phyloP scores from a whole-genome alignment of 2,888 invertebrate species.

The Tenthredo distinguenda region DNA sequence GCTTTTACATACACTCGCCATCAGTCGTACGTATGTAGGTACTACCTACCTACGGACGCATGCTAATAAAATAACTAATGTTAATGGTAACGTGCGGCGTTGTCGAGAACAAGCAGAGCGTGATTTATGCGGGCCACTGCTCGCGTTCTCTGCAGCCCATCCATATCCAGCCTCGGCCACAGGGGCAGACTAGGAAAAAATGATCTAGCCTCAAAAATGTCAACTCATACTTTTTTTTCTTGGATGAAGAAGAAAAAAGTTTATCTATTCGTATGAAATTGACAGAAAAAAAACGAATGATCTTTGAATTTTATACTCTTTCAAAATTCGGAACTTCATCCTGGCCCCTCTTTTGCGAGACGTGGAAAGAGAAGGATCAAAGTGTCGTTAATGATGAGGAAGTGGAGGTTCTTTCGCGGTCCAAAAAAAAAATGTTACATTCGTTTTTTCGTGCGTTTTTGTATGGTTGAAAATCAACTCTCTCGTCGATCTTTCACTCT shows the following conservation, averaged over 20 bases:
- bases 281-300: neutral
- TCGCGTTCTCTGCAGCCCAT: conserved; percentile 55
- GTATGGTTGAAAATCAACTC: neutral
- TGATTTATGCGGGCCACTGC: conserved; percentile 70
- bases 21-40: neutral
- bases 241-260: neutral
- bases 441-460: neutral
- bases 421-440: neutral
- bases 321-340: too few relatives aligned
- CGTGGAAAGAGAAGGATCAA: neutral
- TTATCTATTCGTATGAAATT: too few relatives aligned
- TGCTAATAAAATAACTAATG: conserved; percentile 49
- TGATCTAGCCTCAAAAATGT: neutral
- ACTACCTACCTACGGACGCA: neutral
- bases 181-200: conserved; percentile 16
- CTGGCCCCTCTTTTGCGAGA: neutral
- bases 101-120: conserved; percentile 73
- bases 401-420: neutral
- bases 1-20: conserved; percentile 2
- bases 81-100: conserved; percentile 68
- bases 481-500: conserved; percentile 12
- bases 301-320: too few relatives aligned
- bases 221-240: neutral
- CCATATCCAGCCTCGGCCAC: conserved; percentile 12
- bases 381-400: neutral